A percentile compares a stretch with the other conserved stretches of the same genome.
These are phyloP conservation scores for Hirtodrosophila alboralis DNA, from an alignment of 2,888 invertebrate species.

Conservation along the genomic window DNA sequence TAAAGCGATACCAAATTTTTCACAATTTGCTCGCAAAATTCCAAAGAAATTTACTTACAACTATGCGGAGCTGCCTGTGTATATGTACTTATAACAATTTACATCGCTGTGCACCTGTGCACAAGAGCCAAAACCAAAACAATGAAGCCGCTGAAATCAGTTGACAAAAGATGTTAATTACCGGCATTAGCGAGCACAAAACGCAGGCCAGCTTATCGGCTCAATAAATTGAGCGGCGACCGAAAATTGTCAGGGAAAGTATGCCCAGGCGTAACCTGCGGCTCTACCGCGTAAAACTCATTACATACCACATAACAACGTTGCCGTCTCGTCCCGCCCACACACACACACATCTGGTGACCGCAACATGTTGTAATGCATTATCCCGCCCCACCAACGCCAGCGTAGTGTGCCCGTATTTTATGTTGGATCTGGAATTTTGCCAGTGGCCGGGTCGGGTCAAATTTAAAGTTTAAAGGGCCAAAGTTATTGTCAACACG, in stretches of 20 bases:
- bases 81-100: not conserved
- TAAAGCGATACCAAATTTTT: too few relatives aligned
- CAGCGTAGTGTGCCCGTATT: slow-evolving; percentile 13
- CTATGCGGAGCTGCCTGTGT: too few relatives aligned
- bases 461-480: slow-evolving; percentile 31
- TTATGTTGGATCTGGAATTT: not conserved
- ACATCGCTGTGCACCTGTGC: slow-evolving; percentile 15
- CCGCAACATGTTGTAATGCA: slow-evolving; percentile 74
- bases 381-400: slow-evolving; percentile 1
- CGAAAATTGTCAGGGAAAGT: slow-evolving; percentile 49
- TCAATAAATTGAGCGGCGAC: slow-evolving; percentile 56
- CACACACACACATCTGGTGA: slow-evolving; percentile 27
- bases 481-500: slow-evolving; percentile 60
- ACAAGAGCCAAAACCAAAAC: slow-evolving; percentile 6
- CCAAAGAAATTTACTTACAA: too few relatives aligned
- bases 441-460: not conserved
- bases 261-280: slow-evolving; percentile 42
- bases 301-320: slow-evolving; percentile 63
- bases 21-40: too few relatives aligned
- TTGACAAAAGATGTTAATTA: slow-evolving; percentile 74
- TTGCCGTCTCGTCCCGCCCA: slow-evolving; percentile 8
- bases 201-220: slow-evolving; percentile 54
- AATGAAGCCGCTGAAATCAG: slow-evolving; percentile 46
- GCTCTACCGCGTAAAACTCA: slow-evolving; percentile 66
- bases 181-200: slow-evolving; percentile 64